Base-by-base conservation (phyloP, 2,797 vertebrate genomes). In the Echeneis naucrates region DNA sequence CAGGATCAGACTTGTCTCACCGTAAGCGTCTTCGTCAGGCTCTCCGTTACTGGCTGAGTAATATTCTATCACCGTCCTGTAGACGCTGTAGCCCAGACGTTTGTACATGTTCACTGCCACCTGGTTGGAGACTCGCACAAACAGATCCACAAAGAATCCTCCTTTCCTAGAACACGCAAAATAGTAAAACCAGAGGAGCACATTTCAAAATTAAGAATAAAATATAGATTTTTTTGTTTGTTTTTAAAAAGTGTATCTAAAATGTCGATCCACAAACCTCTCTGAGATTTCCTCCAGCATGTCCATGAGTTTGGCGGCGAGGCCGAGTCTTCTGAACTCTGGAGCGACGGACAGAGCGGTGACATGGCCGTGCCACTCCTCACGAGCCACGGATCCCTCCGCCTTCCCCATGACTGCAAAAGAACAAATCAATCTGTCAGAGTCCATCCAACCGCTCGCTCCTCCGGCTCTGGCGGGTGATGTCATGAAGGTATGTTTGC, bases 71-170 rank as follows among this genome's bases (percentile, higher is more conserved):
- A 98, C 98, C 0, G 97, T 98, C 75, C 96, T 92, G 91, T 98
- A 98, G 2, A 99, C 97, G 0, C 97, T 99, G 94, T 98, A 99
- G 75, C 97, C 97, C 27, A 98, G 84, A 66, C 96, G 97, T 59
- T 97, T 97, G 84, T 98, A 98, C 97, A 98, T 98, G 89, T 96
- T 99, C 40, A 99, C 98, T 0, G 98, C 97, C 72, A 98, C 98
- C 74, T 98, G 97, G 89, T 99, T 99, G 54, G 98, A 99, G 1
- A 99, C 97, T 50, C 97, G 95, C 47, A 99, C 97, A 21, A 99
- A 99, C 26, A 98, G 95, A 74, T 98, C 96, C 1, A 99, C 96
- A 19, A 99, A 99, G 94, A 98, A 98, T 4, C 96, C 98, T 12
- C 97, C 98, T 84, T 99, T 99, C 91, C 97, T 99, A 9, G 5